Evolutionary conservation across 2,113 vertebrate species (phyloP), one percentile per base, ranked within the genome.

Genomic region (Passer domesticus): DNA sequence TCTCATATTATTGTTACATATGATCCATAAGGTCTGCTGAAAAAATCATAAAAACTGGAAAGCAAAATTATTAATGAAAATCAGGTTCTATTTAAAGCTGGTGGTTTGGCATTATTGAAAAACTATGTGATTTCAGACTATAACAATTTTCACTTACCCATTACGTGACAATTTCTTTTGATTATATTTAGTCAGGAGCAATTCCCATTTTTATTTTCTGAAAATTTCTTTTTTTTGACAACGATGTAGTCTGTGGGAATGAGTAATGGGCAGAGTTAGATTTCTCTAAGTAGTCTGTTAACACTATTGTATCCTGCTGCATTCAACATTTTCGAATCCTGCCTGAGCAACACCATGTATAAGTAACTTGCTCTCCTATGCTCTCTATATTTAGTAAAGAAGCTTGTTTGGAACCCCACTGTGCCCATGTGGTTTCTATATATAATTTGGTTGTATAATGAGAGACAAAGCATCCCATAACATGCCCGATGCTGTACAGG

Each of bases 331-430:
- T 94, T 70, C 90, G 52, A 62, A 83, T 77, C 2, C 68, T 86
- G 59, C 72, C 83, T 83, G 64, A 92, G 43, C 39, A 94, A n/a
- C 39, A 74, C 43, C 60, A 85, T 83, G 63, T 67, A 83, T 77
- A 95, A 92, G 74, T 63, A 85, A 85, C 84, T 94, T 72, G 44
- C 59, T 93, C 72, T 85, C 25, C 52, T 83, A 62, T 64, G 23
- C 58, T 89, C 55, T 89, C 91, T 97, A 97, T 94, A 96, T 95
- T 93, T 94, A 95, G 92, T 90, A 93, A 94, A 95, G 74, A 84
- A 69, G 35, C 21, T 88, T 93, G 13, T 83, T 94, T 94, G 92
- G 93, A 95, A 83, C 79, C 94, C 93, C 12, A 49, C 56, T 78
- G 85, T 83, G 79, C 59, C 49, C 95, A 96, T 96, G 92, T 96